Evolutionary conservation across 2,797 vertebrate species (phyloP), one percentile per base, ranked within the genome.

Genomic region (Myotis daubentonii): DNA sequence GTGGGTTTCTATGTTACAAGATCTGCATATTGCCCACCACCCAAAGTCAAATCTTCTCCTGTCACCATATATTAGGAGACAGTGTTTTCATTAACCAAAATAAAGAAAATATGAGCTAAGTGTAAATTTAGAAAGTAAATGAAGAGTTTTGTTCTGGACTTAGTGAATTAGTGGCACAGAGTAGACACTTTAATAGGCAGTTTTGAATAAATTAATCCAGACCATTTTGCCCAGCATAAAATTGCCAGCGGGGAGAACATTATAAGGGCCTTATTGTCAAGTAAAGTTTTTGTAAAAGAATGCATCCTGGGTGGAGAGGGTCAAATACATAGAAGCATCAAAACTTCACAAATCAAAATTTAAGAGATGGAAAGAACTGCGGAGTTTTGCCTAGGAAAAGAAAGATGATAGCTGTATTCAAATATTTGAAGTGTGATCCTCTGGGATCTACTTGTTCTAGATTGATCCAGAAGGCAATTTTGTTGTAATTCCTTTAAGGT

Each of bases 171-270:
- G 25, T 22, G 8, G 12, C 36, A 68, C 15, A 68, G 8, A 23
- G 17, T 75, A 68, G 30, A 80, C 7, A 62, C 1, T 92, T 92
- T 44, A 75, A 38, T 28, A 23, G 30, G 41, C 10, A 51, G 6
- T 65, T 85, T 44, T 88, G 74, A 94, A 87, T 49, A 80, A 60
- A 79, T 87, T 44, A 81, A 94, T n/a, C 36, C 38, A 76, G 22
- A 51, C 85, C 6, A 84, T 71, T 53, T 80, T 84, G 38, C 49
- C 1, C 55, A 44, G 23, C 33, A 76, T 53, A 66, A 76, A 70
- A 87, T 60, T 84, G 51, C 65, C 47, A 28, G 30, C 68, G 15
- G n/a, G 7, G 12, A 72, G 55, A 84, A 60, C 25, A 68, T 41
- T 41, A 87, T 57, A 65, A 81, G 30, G 25, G 28, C 53, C 74